Evolutionary conservation across 2,113 vertebrate genomes (phyloP).

Genomic region (Myanophis thanlyinensis): DNA sequence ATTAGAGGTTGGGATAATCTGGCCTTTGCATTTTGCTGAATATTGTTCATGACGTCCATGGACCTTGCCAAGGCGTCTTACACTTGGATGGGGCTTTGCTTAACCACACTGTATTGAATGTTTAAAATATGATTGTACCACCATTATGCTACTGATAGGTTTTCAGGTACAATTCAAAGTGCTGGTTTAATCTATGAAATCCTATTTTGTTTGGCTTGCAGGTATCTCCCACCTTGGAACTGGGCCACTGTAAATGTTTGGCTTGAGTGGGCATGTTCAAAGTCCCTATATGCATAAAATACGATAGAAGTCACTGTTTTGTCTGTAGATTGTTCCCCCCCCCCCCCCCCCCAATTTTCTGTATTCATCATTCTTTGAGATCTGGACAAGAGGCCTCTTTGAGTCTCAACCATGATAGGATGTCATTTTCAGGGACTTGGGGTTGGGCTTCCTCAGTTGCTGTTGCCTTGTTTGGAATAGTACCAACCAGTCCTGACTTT

Average conservation of each 20-base stretch:
- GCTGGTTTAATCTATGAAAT: background rate
- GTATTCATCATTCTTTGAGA: background rate
- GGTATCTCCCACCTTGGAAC: background rate
- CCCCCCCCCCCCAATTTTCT: too few species aligned
- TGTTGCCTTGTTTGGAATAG: background rate
- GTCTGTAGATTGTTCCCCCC: background rate
- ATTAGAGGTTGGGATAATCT: background rate
- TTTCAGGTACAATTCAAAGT: background rate
- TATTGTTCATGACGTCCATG: background rate
- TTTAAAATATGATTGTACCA: background rate
- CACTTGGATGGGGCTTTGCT: background rate
- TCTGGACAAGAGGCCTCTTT: background rate
- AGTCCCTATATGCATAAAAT: background rate
- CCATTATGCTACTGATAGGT: background rate
- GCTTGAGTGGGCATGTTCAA: background rate
- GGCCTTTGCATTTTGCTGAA: background rate
- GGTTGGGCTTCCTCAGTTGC: background rate
- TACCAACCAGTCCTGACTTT: background rate
- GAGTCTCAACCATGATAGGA: background rate
- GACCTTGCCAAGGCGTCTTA: background rate
- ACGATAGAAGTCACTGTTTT: background rate
- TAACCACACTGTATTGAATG: background rate
- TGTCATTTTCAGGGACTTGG: background rate
- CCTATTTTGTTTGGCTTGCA: background rate
- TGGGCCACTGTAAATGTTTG: background rate